Conservation (phyloP, 2,888 invertebrate genomes). For the Acanthosepion pharaonis region DNA sequence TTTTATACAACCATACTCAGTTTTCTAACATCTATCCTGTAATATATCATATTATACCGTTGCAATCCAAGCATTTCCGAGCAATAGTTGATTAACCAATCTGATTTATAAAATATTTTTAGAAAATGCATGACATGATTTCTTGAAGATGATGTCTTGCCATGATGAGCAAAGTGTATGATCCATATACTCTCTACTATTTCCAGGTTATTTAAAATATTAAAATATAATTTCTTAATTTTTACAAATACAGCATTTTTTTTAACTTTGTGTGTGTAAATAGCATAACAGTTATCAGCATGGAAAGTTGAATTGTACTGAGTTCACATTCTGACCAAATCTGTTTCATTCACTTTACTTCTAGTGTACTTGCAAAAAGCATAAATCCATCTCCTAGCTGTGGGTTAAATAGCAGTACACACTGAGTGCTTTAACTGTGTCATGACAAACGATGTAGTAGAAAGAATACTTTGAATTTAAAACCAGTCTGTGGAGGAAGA, state of each 20-base stretch:
- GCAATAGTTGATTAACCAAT: not conserved
- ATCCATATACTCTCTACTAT: not conserved
- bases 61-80: not conserved
- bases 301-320: too few relatives aligned
- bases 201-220: not conserved
- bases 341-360: too few relatives aligned
- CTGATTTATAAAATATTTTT: not conserved
- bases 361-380: too few relatives aligned
- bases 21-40: not conserved
- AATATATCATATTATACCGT: not conserved
- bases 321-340: too few relatives aligned
- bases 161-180: not conserved
- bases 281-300: too few relatives aligned
- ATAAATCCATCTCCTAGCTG: too few relatives aligned
- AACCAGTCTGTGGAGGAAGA: too few relatives aligned
- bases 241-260: not conserved
- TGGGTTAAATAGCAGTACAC: too few relatives aligned
- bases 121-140: not conserved
- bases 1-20: not conserved
- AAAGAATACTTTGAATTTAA: too few relatives aligned
- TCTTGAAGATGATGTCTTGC: not conserved
- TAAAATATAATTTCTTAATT: not conserved
- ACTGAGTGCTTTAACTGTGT: too few relatives aligned
- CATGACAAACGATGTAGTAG: too few relatives aligned
- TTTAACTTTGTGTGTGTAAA: not conserved